A percentile compares a stretch with the other conserved stretches of the same genome.
These are phyloP conservation scores for Sebastiscus albofasciatus DNA, from an alignment of 2,797 vertebrate species.

Conservation along the genomic window DNA sequence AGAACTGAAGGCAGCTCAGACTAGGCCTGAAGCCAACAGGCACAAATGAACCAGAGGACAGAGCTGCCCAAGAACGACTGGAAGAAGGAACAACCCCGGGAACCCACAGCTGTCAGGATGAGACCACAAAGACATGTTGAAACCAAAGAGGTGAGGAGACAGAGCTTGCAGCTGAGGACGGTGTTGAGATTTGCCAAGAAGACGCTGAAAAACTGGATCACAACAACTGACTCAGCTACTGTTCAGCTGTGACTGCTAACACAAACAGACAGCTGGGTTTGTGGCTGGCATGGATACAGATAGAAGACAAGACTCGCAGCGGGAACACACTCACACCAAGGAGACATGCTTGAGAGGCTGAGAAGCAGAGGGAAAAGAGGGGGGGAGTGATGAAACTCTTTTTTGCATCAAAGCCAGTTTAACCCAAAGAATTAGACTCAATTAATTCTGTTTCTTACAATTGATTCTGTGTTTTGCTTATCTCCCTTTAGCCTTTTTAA, in stretches of 20 bases:
- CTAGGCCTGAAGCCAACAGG: neutral
- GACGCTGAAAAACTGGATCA: slow-evolving; percentile 30
- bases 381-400: neutral
- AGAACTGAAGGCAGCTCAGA: neutral
- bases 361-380: slow-evolving; percentile 1
- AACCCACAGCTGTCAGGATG: slow-evolving; percentile 9
- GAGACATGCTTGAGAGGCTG: slow-evolving; percentile 2
- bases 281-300: slow-evolving; percentile 43
- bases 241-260: slow-evolving; percentile 44
- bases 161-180: slow-evolving; percentile 5
- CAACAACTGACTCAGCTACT: slow-evolving; percentile 37
- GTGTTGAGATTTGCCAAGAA: slow-evolving; percentile 14
- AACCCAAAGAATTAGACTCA: neutral
- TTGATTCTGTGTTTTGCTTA: neutral
- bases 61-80: neutral
- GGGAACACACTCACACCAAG: neutral
- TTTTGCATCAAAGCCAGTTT: slow-evolving; percentile 2
- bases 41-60: neutral
- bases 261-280: slow-evolving; percentile 39
- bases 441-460: slow-evolving; percentile 16
- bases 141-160: neutral
- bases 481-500: neutral
- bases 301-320: neutral
- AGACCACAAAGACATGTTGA: neutral
- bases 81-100: neutral